Conservation (phyloP, 2,113 vertebrate genomes). For the Embiotoca jacksoni region DNA sequence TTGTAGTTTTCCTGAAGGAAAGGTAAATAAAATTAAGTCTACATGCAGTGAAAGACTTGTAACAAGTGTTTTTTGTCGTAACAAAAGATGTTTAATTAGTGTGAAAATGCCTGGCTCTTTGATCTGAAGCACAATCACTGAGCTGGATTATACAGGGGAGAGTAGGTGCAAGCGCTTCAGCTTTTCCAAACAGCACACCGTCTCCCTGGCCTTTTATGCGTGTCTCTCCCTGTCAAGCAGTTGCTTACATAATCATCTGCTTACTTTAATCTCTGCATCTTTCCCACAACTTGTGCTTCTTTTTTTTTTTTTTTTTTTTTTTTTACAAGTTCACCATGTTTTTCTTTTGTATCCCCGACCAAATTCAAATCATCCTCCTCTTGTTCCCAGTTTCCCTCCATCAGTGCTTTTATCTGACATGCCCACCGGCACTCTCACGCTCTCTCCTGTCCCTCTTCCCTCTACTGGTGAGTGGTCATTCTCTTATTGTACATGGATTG, state of each 20-base stretch:
- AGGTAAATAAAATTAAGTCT: conserved; percentile 29
- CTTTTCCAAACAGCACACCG: conserved; percentile 51
- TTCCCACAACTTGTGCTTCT: conserved; percentile 43
- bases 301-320: background rate
- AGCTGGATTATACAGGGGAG: conserved; percentile 47
- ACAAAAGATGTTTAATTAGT: conserved; percentile 60
- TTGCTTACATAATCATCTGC: conserved; percentile 69
- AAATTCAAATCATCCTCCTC: conserved; percentile 25
- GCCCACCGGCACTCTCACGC: conserved; percentile 54
- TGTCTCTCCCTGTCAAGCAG: conserved; percentile 51
- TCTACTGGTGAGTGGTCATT: conserved; percentile 68
- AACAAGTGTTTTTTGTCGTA: background rate
- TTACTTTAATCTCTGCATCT: conserved; percentile 55
- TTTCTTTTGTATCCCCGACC: background rate
- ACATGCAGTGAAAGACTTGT: conserved; percentile 28
- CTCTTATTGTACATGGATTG: conserved; percentile 69
- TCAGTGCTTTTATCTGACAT: conserved; percentile 68
- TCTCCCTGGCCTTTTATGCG: conserved; percentile 53
- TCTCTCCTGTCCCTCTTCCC: conserved; percentile 47
- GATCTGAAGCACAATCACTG: conserved; percentile 47
- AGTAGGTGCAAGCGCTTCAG: conserved; percentile 56
- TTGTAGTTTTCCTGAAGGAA: conserved; percentile 2
- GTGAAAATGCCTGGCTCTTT: conserved; percentile 51
- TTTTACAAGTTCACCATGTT: background rate
- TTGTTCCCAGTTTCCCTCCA: conserved; percentile 56